Conservation (phyloP, 2,797 vertebrate species). For the Tamandua tetradactyla region DNA sequence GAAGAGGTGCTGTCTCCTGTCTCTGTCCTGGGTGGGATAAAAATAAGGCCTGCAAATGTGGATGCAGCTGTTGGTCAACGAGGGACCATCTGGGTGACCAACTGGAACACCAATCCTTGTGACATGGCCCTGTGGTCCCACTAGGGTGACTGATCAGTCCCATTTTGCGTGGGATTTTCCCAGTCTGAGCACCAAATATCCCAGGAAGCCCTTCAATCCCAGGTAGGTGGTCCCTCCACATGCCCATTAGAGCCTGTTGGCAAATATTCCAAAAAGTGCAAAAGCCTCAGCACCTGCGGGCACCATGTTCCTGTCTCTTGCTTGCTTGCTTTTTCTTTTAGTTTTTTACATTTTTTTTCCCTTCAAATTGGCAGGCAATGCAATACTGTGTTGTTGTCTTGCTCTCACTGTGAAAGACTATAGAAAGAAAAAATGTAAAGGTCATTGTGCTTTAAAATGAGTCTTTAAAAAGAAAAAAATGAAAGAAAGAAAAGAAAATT, state of each 20-base stretch:
- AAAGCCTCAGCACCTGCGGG: not conserved
- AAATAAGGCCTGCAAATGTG: not conserved
- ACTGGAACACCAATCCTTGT: rapidly evolving
- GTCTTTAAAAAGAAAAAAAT: slow-evolving; percentile 35
- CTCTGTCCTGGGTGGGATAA: not conserved
- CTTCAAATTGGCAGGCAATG: slow-evolving; percentile 29
- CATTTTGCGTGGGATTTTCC: not conserved
- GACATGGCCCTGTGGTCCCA: not conserved
- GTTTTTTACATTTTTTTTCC: not conserved
- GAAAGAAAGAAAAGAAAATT: slow-evolving; percentile 54
- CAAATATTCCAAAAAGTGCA: slow-evolving; percentile 38
- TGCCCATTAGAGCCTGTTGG: not conserved
- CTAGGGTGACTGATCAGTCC: not conserved
- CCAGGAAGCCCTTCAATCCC: no score
- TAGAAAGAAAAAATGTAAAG: slow-evolving; percentile 36
- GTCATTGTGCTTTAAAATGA: slow-evolving; percentile 66
- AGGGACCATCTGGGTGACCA: not conserved
- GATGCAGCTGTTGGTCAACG: rapidly evolving
- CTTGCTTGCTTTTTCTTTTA: not conserved
- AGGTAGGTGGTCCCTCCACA: not conserved
- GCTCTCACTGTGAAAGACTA: not conserved
- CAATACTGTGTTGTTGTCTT: not conserved
- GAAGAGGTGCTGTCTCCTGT: not conserved
- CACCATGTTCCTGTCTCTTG: not conserved
- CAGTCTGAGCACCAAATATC: not conserved